Base-by-base conservation (phyloP, 2,113 vertebrate genomes). In the Malurus elegans region DNA sequence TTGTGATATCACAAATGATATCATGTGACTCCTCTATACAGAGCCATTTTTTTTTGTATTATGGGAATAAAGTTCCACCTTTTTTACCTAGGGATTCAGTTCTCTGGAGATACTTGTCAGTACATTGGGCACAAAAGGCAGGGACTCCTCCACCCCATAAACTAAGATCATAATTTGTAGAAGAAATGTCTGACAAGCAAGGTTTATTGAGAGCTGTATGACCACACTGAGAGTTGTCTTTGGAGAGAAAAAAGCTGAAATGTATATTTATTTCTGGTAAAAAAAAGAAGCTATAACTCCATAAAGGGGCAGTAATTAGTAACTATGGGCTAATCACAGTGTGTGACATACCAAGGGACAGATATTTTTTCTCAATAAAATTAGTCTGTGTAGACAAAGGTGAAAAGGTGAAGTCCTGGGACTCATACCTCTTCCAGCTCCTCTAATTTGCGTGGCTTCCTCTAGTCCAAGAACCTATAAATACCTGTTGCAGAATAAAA, bases 341-440 rank as follows among this genome's bases (percentile, higher is more conserved):
- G 6, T 24, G 23, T 2, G 4, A 58, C 9, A 12, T 14, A 69
- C 2, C 10, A 60, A 79, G 20, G 60, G 23, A 67, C 2, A 44
- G 7, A 19, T 14, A 40, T 21, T 81, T 83, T 70, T 9, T 86
- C 47, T 54, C 48, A 34, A 56, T 47, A 40, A 45, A 56, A 65
- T 48, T 18, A 2, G 4, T 73, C 4, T 51, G 1, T 0, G 0
- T 18, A 54, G 21, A 21, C 10, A 79, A 69, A 86, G 2, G 3
- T 62, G 34, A 72, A 82, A 51, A 84, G 11, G 8, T 4, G 14
- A 45, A 17, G 9, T 34, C 47, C 25, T 91, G 28, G 5, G 31
- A 31, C 14, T 65, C 54, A 40, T 8, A 8, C 6, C 11, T 62
- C 4, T 40, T 76, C 16, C 26, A 36, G 31, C 32, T 70, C 10